Base-by-base conservation (phyloP, 2,888 invertebrate species). In the Serripes groenlandicus region DNA sequence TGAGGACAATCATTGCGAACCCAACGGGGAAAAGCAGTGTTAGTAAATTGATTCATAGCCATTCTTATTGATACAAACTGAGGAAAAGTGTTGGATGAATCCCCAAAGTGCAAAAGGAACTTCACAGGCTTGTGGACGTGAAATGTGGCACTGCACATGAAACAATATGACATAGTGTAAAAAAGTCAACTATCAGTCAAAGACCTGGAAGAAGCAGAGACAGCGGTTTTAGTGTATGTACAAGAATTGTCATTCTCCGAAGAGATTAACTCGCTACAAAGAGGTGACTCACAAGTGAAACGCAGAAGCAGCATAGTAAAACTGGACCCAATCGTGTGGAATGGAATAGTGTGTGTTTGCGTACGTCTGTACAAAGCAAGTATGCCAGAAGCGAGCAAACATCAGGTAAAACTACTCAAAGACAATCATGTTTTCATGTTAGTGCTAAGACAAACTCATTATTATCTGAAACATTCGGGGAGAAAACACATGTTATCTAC, bases 341-440 rank as follows among this genome's bases (percentile, higher is more conserved):
- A 79, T 23, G 62, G 69, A n/a, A n/a, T 83, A 21, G 28, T 79
- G 26, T 64, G 79, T 0, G 73, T 79, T 15, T 72, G 76, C 2
- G 83, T 76, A 28, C 72, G 83, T 3, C 32, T 79, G n/a, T 18
- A 69, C 18, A 62, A 42, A 23, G n/a, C 73, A 26, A 23, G 42
- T 26, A 68, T 79, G 70, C 37, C 62, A n/a, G 42, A 26, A 32
- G 76, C 72, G 34, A 23, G 21, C 34, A 73, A 73, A 49, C 71
- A 83, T 68, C 81, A 72, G 23, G 49, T 79, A 1, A 83, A 84
- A 30, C 28, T 86, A 26, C 81, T 79, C 1, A 81, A 79, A 37
- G 26, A 26, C 30, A 58, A 75, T 68, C 72, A 75, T 23, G 64
- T 87, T 7, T 75, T 80, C 34, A 49, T 26, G n/a, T 34, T 87